Base-by-base conservation (phyloP, 1,140 invertebrate species). In the Drosophila ironensis region DNA sequence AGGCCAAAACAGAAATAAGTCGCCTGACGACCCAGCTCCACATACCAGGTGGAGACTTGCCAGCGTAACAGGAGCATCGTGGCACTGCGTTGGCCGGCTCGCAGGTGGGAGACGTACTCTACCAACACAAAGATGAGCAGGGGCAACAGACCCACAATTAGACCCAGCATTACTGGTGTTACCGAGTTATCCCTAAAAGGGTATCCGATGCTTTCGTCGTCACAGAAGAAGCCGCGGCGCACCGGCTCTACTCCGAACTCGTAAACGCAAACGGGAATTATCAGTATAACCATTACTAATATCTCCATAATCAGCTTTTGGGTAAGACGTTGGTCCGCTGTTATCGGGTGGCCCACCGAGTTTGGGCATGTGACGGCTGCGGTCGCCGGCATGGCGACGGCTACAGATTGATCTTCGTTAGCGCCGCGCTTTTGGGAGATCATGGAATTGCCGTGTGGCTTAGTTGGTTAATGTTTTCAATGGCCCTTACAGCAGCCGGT, bases 161-260 rank as follows among this genome's bases (percentile, higher is more conserved):
- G 90, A 89, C 96, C 97, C 12, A 98, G 91, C 90, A 94, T 93
- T 41, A 92, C 87, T 64, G 94, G 95, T 25, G 95, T 94, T 46
- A 98, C 93, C 0, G 96, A 98, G 1, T 95, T 96, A 0, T 92
- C 90, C 48, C 92, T 91, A 87, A 93, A 96, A 4, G 97, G 97
- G 90, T 98, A 96, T 54, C 93, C 93, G 37, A 99, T 93, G 37
- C 95, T 96, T 87, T 98, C 95, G 91, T 99, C 98, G 88, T 97
- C 94, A 91, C 98, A 99, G 91, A 96, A 98, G 91, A 99, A 98
- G 14, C 98, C 98, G 45, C 98, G 92, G 41, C 96, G 91, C 89
- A 94, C 97, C 0, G 98, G 96, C 33, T 93, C 90, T 4, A 94
- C 95, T 89, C 92, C 94, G 4, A 95, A 89, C 88, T 92, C 95